Conservation (phyloP, 2,888 invertebrate genomes). For the Phaedon cochleariae region DNA sequence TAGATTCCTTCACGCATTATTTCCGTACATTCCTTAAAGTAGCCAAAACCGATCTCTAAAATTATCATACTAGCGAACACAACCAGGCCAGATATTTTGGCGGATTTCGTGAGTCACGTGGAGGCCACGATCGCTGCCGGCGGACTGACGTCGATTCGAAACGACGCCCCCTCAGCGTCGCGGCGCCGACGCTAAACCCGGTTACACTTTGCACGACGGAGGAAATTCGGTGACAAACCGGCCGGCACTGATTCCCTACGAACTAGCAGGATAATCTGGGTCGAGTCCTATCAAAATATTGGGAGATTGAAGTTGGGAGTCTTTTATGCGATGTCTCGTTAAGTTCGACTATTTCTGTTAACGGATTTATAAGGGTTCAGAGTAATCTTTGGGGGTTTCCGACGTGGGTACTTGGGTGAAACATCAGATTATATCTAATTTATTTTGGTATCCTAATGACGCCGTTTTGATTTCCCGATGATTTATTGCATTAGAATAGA, state of each 20-base stretch:
- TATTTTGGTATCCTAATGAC: too few species aligned
- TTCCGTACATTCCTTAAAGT: not conserved
- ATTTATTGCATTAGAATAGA: too few species aligned
- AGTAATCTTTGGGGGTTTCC: not conserved
- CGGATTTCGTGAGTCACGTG: not conserved
- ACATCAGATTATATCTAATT: not conserved
- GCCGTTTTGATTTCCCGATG: too few species aligned
- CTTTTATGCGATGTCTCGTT: constrained; percentile 13
- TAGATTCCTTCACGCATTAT: not conserved
- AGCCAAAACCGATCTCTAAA: not conserved
- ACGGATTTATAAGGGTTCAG: too few species aligned
- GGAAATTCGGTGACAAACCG: constrained; percentile 27
- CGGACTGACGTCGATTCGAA: constrained; percentile 34
- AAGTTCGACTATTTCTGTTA: constrained; percentile 2
- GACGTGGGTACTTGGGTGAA: not conserved
- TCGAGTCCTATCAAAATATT: constrained; percentile 33
- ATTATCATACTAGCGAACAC: not conserved
- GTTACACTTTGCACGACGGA: not conserved
- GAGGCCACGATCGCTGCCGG: constrained; percentile 19
- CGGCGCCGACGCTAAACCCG: constrained; percentile 26
- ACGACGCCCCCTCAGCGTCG: constrained; percentile 35
- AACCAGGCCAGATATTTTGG: not conserved
- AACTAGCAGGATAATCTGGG: constrained; percentile 27
- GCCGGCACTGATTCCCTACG: constrained; percentile 33
- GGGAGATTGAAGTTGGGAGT: constrained; percentile 19